Conservation (phyloP, 2,797 vertebrate genomes). For the Micrastur ruficollis region DNA sequence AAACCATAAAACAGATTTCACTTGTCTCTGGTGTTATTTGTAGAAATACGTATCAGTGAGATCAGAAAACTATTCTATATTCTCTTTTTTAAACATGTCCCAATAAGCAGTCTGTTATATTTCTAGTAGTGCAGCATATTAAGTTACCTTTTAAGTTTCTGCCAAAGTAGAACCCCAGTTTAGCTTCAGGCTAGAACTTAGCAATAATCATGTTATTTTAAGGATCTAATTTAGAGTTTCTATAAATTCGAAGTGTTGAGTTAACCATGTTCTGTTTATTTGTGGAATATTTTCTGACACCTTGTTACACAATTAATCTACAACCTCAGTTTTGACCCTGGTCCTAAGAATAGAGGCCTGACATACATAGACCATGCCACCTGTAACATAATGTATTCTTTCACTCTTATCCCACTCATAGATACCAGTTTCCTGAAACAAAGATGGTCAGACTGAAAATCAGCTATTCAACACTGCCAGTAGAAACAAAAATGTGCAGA, state of each 20-base stretch:
- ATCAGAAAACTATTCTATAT: slow-evolving; percentile 70
- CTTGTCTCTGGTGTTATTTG: slow-evolving; percentile 69
- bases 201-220: slow-evolving; percentile 78
- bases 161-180: slow-evolving; percentile 75
- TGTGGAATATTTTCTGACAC: slow-evolving; percentile 85
- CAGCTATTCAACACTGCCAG: background rate
- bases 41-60: slow-evolving; percentile 71
- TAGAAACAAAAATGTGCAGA: slow-evolving; percentile 10
- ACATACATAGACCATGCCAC: slow-evolving; percentile 49
- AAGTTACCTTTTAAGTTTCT: slow-evolving; percentile 83
- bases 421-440: slow-evolving; percentile 24
- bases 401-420: background rate
- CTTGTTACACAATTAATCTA: slow-evolving; percentile 82
- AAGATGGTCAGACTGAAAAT: slow-evolving; percentile 1
- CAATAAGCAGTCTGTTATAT: slow-evolving; percentile 80
- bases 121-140: slow-evolving; percentile 75
- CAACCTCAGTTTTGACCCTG: slow-evolving; percentile 60
- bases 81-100: slow-evolving; percentile 68
- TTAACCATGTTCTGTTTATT: slow-evolving; percentile 81
- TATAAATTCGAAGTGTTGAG: slow-evolving; percentile 74
- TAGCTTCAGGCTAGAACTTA: slow-evolving; percentile 72
- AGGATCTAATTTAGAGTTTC: slow-evolving; percentile 77
- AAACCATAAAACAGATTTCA: slow-evolving; percentile 82
- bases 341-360: slow-evolving; percentile 62
- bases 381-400: slow-evolving; percentile 46